Conservation (phyloP, 2,113 vertebrate genomes). For the Rana temporaria region DNA sequence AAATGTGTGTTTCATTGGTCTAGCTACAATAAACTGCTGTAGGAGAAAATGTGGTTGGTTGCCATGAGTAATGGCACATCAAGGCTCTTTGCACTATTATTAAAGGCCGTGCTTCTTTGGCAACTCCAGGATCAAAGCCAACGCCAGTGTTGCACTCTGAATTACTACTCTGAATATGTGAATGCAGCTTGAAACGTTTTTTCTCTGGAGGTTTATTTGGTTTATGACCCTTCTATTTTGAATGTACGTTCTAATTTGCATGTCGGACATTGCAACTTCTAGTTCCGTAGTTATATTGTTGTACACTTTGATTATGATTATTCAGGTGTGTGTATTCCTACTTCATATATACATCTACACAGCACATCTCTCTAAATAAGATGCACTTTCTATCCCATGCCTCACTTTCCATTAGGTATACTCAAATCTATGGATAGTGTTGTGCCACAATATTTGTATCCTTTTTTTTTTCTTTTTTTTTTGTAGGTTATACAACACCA, state of each 20-base stretch:
- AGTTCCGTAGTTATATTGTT: conserved; percentile 46
- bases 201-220: conserved; percentile 50
- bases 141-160: not conserved
- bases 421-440: conserved; percentile 17
- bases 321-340: conserved; percentile 37
- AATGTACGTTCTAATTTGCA: conserved; percentile 54
- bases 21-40: too few species aligned
- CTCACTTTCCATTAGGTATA: conserved; percentile 21
- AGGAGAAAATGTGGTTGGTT: too few species aligned
- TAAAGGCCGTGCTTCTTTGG: not conserved
- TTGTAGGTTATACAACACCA: conserved; percentile 40
- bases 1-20: too few species aligned
- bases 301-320: conserved; percentile 32
- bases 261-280: conserved; percentile 56
- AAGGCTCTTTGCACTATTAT: too few species aligned
- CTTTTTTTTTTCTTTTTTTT: conserved; percentile 53
- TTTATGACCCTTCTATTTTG: conserved; percentile 55
- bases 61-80: too few species aligned
- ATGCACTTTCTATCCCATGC: conserved; percentile 49
- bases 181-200: not conserved
- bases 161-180: conserved; percentile 8
- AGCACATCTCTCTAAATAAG: conserved; percentile 34
- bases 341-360: conserved; percentile 38
- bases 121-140: conserved; percentile 26
- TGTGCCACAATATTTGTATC: conserved; percentile 45